These are phyloP conservation scores for Eudorcas thomsonii DNA, from an alignment of 2,113 vertebrate genomes.

Conservation along the genomic window DNA sequence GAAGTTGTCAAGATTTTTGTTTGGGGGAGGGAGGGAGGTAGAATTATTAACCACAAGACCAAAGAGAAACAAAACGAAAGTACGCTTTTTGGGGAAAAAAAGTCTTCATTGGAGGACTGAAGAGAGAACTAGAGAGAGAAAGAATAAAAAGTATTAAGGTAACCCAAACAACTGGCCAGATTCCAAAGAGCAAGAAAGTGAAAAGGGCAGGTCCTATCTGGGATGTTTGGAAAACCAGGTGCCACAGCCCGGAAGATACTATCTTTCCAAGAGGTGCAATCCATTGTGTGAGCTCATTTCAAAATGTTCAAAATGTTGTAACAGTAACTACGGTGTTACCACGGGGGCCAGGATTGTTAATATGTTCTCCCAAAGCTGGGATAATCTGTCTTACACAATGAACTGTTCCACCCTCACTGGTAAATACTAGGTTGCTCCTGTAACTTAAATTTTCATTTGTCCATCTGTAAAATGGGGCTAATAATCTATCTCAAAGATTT, in stretches of 20 bases:
- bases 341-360: neutral
- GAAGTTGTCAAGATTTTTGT: neutral
- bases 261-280: neutral
- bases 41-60: neutral
- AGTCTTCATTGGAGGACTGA: neutral
- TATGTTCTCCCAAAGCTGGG: neutral
- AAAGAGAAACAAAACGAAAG: conserved; percentile 20
- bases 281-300: neutral
- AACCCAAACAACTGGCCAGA: neutral
- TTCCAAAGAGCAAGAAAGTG: neutral
- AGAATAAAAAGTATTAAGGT: neutral
- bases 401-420: neutral
- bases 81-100: neutral
- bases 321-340: neutral
- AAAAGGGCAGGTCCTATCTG: neutral
- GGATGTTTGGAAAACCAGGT: conserved; percentile 13
- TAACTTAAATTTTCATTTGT: conserved; percentile 17
- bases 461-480: neutral
- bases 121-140: neutral
- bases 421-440: neutral
- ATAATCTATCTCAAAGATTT: neutral
- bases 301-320: neutral
- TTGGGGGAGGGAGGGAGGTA: neutral
- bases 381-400: neutral
- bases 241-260: neutral